Evolutionary conservation across 2,113 vertebrate genomes (phyloP), one percentile per base, ranked within the genome.

Genomic region (Mesoclemmys tuberculata): DNA sequence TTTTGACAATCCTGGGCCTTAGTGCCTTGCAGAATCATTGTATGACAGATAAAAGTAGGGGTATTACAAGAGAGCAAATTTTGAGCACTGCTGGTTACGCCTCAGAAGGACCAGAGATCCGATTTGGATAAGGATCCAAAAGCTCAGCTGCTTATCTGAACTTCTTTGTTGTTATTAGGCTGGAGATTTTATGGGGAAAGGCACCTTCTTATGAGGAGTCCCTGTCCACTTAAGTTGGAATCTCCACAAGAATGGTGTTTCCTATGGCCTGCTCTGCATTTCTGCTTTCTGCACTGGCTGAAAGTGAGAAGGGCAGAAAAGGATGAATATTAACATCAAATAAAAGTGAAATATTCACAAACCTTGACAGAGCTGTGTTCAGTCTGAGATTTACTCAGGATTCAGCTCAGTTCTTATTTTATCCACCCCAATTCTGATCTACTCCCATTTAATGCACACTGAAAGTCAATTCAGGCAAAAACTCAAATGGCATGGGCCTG

Each of bases 111-210:
- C 38, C 21, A 12, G 52, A n/a, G 35, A 22, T 75, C 71, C 9
- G 0, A 0, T 48, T 71, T 31, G 35, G 80, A 75, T 61, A 84
- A n/a, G 0, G 0, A 26, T 56, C 3, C 4, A 29, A 56, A 92
- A 51, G 75, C 10, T 52, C 48, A 48, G 14, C n/a, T 64, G 48
- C 35, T 64, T 61, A 18, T 81, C 54, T 80, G 82, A 77, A n/a
- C 24, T 29, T 22, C 14, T 24, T 29, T 19, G 55, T 55, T 35
- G 27, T 77, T 71, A 19, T 52, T 71, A 29, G 77, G 51, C 54
- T 44, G 48, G 29, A 80, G n/a, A 6, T 31, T 5, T 77, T 55
- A 38, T 56, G 26, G 90, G n/a, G 61, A 74, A 14, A 54, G 49
- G 51, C 8, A 22, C 14, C 0, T 0, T 44, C 21, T 1, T 31